A percentile compares a stretch with the other conserved stretches of the same genome.
Evolutionary conservation across 2,797 vertebrate species (phyloP).

Genomic region (Lepidocolaptes lacrymiger): DNA sequence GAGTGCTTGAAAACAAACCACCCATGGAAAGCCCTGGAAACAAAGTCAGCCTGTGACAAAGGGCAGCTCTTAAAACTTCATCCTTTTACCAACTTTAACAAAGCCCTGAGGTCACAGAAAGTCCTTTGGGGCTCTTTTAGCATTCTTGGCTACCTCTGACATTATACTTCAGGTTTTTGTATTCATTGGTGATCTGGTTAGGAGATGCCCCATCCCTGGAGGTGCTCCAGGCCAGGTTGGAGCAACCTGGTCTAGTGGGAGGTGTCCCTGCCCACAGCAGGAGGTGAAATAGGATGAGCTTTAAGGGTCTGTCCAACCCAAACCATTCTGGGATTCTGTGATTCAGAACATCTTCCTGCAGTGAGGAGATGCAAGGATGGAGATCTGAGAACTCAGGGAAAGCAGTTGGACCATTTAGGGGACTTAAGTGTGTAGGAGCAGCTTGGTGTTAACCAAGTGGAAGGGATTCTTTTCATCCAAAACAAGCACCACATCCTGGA

Average conservation of each 20-base stretch:
- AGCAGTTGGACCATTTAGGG: background rate
- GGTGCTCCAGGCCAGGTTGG: background rate
- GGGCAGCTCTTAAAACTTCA: background rate
- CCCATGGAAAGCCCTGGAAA: constrained; percentile 10
- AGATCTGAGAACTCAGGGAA: background rate
- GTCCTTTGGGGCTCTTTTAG: background rate
- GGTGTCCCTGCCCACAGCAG: background rate
- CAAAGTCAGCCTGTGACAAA: background rate
- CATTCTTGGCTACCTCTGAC: background rate
- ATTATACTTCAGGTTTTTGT: background rate
- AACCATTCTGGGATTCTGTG: background rate
- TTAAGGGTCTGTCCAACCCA: background rate
- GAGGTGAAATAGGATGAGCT: background rate
- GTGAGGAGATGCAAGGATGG: background rate
- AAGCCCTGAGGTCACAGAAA: background rate
- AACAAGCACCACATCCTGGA: background rate
- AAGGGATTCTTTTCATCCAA: background rate
- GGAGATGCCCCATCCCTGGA: background rate
- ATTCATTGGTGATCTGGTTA: background rate
- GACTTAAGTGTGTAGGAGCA: background rate
- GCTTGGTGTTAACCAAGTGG: background rate
- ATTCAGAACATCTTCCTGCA: background rate
- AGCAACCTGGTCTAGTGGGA: background rate
- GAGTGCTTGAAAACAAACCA: constrained; percentile 33
- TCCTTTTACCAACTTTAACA: background rate